phyloP scores from a whole-genome alignment of 2,113 vertebrate genomes.

The Phalacrocorax brasilianus region DNA sequence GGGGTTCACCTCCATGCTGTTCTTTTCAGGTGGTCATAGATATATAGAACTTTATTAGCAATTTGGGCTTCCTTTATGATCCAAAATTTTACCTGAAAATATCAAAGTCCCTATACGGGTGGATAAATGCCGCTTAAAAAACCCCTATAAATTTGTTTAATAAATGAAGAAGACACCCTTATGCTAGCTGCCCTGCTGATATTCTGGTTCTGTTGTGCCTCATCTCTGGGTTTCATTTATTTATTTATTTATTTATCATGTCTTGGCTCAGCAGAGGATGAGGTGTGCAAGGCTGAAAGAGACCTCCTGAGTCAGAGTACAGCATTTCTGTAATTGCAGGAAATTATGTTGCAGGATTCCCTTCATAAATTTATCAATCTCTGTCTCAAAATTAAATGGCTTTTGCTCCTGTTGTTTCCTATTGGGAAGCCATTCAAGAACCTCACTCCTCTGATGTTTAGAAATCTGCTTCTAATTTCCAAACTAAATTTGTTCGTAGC shows the following conservation, averaged over 20 bases:
- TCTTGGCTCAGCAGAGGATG: not conserved
- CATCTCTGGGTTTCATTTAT: not conserved
- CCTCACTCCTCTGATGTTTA: not conserved
- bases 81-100: not conserved
- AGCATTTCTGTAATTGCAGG: not conserved
- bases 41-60: not conserved
- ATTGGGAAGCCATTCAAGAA: slow-evolving; percentile 25
- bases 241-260: not conserved
- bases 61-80: not conserved
- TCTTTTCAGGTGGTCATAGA: not conserved
- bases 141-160: not conserved
- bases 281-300: not conserved
- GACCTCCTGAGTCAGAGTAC: not conserved
- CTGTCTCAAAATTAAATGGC: not conserved
- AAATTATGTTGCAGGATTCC: slow-evolving; percentile 1
- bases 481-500: not conserved
- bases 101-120: not conserved
- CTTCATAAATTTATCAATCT: not conserved
- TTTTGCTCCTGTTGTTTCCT: slow-evolving; percentile 13
- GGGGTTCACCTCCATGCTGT: not conserved
- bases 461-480: slow-evolving; percentile 34
- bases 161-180: not conserved
- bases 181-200: not conserved
- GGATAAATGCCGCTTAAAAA: not conserved
- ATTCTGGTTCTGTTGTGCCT: not conserved